phyloP scores from a whole-genome alignment of 2,888 invertebrate species.

The Andrena camellia region DNA sequence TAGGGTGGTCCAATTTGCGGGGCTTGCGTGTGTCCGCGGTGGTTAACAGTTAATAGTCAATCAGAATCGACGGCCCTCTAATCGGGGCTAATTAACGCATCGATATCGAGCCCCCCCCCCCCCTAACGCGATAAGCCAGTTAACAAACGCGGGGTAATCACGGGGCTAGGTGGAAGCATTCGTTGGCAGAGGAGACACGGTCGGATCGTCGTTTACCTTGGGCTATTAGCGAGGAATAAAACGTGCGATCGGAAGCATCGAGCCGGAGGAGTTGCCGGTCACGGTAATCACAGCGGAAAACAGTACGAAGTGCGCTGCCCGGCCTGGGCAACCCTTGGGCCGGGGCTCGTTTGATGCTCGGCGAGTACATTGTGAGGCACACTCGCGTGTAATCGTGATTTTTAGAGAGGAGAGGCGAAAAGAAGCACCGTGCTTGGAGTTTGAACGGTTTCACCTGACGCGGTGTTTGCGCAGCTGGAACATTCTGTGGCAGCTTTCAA shows the following conservation, averaged over 20 bases:
- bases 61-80: slow-evolving; percentile 20
- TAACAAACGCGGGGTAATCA: slow-evolving; percentile 26
- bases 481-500: slow-evolving; percentile 57
- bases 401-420: slow-evolving; percentile 4
- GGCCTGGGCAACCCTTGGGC: neutral
- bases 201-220: neutral
- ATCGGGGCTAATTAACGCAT: slow-evolving; percentile 43
- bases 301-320: no score
- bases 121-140: slow-evolving; percentile 17
- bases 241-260: neutral
- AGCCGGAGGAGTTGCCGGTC: neutral
- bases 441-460: slow-evolving; percentile 69
- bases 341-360: neutral
- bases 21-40: slow-evolving; percentile 8
- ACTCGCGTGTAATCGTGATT: slow-evolving; percentile 28
- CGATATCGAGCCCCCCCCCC: slow-evolving; percentile 12
- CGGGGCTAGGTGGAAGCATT: neutral
- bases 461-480: slow-evolving; percentile 70
- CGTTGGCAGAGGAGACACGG: neutral
- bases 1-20: slow-evolving; percentile 61
- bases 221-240: neutral
- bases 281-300: neutral
- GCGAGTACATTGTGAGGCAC: slow-evolving; percentile 9
- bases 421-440: slow-evolving; percentile 11
- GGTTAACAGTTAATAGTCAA: slow-evolving; percentile 40